Percentiles rank a stretch among this genome's conserved stretches.
phyloP scores from a whole-genome alignment of 2,113 vertebrate species.

The Gallinago undulata region DNA sequence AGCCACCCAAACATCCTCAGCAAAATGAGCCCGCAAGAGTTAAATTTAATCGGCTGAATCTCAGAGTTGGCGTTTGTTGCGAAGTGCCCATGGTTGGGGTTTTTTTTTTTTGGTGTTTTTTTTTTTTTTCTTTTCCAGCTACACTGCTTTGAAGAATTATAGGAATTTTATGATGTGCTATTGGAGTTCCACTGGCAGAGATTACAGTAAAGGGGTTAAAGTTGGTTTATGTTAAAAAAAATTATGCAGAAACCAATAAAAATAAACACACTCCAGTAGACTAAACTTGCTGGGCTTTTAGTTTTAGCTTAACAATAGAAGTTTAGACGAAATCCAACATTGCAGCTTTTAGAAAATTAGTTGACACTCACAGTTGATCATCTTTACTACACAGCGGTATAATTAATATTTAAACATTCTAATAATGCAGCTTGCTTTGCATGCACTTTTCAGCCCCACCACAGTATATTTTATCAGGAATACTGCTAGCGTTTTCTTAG shows the following conservation, averaged over 20 bases:
- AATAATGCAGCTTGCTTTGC: slow-evolving; percentile 98
- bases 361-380: slow-evolving; percentile 94
- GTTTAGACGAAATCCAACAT: slow-evolving; percentile 77
- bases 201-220: slow-evolving; percentile 82
- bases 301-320: slow-evolving; percentile 81
- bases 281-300: slow-evolving; percentile 84
- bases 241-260: slow-evolving; percentile 84
- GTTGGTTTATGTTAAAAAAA: slow-evolving; percentile 81
- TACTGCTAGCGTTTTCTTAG: slow-evolving; percentile 73
- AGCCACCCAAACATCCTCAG: not conserved
- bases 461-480: slow-evolving; percentile 97
- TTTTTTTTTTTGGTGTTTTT: not conserved
- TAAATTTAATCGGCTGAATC: slow-evolving; percentile 70
- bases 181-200: slow-evolving; percentile 78
- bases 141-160: slow-evolving; percentile 79
- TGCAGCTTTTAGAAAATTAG: slow-evolving; percentile 87
- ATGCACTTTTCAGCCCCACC: slow-evolving; percentile 94
- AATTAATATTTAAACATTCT: slow-evolving; percentile 99
- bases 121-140: slow-evolving; percentile 62
- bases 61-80: slow-evolving; percentile 72
- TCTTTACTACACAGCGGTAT: slow-evolving; percentile 96
- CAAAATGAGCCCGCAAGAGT: slow-evolving; percentile 62
- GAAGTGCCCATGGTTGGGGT: slow-evolving; percentile 47
- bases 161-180: slow-evolving; percentile 80
- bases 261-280: slow-evolving; percentile 82